A percentile compares a stretch with the other conserved stretches of the same genome.
Conservation (phyloP, 2,888 invertebrate species). For the Agrochola lota region DNA sequence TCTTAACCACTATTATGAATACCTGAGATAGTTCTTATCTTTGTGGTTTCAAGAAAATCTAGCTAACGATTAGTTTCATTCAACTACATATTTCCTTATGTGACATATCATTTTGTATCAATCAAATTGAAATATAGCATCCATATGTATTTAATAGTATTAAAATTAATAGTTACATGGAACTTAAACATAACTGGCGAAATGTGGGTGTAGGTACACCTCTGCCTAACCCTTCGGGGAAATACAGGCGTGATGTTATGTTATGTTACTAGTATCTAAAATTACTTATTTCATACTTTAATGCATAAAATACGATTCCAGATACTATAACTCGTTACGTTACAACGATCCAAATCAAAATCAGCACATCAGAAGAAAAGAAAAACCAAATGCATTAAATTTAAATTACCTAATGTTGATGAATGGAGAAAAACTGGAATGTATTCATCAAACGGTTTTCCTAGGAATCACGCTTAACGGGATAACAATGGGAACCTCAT, state of each 20-base stretch:
- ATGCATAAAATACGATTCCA: background rate
- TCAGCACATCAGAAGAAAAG: too few relatives aligned
- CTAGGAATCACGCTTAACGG: too few relatives aligned
- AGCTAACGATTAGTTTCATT: background rate
- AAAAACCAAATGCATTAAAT: too few relatives aligned
- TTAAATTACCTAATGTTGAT: too few relatives aligned
- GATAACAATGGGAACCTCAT: too few relatives aligned
- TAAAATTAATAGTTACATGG: background rate
- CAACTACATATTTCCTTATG: background rate
- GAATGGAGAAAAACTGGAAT: too few relatives aligned
- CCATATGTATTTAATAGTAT: background rate
- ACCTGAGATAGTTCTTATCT: constrained; percentile 25
- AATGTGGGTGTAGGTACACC: too few relatives aligned
- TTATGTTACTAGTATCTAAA: too few relatives aligned
- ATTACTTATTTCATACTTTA: background rate
- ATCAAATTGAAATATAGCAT: background rate
- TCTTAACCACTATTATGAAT: constrained; percentile 20
- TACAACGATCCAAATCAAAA: background rate
- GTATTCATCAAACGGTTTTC: too few relatives aligned
- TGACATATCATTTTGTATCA: constrained; percentile 15
- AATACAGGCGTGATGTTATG: too few relatives aligned
- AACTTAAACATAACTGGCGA: too few relatives aligned
- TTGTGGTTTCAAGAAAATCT: constrained; percentile 26
- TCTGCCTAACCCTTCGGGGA: too few relatives aligned
- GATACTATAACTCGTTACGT: background rate